A percentile compares a stretch with the other conserved stretches of the same genome.
Evolutionary conservation across 2,113 vertebrate genomes (phyloP).

Genomic region (Casuarius casuarius): DNA sequence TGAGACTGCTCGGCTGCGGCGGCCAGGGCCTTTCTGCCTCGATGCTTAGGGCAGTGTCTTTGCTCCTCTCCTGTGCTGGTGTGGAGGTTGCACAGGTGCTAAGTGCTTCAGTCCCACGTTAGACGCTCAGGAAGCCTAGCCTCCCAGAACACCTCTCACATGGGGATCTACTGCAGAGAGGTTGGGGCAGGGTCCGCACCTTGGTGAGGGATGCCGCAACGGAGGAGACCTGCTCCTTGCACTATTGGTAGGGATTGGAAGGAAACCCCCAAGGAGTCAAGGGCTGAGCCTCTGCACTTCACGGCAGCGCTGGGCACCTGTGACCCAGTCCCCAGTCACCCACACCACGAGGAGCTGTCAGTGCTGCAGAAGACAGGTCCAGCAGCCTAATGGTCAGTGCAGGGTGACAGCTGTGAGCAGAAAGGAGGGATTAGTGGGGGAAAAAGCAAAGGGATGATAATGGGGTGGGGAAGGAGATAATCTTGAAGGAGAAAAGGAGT

Average conservation of each 20-base stretch:
- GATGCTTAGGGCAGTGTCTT: not conserved
- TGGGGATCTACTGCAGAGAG: not conserved
- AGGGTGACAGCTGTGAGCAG: not conserved
- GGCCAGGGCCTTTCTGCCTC: accelerated
- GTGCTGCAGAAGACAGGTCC: not conserved
- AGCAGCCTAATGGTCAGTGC: not conserved
- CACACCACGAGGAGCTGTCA: not conserved
- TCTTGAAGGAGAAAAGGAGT: not conserved
- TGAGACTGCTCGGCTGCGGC: not conserved
- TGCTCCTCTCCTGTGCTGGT: not conserved
- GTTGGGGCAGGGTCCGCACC: not conserved
- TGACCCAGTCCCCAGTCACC: not conserved
- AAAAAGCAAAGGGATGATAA: not conserved
- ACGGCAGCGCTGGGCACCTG: not conserved
- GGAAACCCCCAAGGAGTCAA: not conserved
- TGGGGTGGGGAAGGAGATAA: not conserved
- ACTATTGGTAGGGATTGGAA: too few relatives aligned
- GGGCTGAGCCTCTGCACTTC: not conserved
- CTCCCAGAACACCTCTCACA: not conserved
- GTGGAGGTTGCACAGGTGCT: not conserved
- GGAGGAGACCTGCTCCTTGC: not conserved
- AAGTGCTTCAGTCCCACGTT: not conserved
- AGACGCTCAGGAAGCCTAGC: not conserved
- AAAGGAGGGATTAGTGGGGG: not conserved
- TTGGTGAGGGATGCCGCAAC: too few relatives aligned